Evolutionary conservation across 2,888 invertebrate species (phyloP), one percentile per base, ranked within the genome.

Genomic region (Boloria selene): DNA sequence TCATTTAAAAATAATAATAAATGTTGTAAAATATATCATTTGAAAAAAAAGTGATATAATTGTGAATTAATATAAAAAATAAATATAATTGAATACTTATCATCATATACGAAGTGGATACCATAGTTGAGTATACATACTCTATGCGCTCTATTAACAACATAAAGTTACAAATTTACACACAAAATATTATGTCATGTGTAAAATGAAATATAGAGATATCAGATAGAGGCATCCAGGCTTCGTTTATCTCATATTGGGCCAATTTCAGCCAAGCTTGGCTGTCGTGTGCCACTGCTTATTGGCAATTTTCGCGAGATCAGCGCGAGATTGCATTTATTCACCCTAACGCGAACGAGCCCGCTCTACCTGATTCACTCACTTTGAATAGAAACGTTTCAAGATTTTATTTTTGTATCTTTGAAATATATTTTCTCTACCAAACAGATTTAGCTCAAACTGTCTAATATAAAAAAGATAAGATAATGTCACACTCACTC

Each of bases 251-350:
- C 65, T 51, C 65, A 61, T 67, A 72, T 73, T 70, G 70, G 61
- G 77, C 73, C 75, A 74, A 74, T 74, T 72, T 26, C 13, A 38
- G 45, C 56, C 56, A 56, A 44, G 56, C 56, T 76, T 76, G 75
- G 67, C 59, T 59, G 59, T 38, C 59, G 31, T 14, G 60, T 50
- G 26, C 44, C 62, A 68, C 73, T 73, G 79, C 79, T 80, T 81
- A 86, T 86, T 86, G 86, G 70, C 85, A 86, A 86, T 86, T 82
- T 84, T 75, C 71, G 71, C 74, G 75, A 79, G 77, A 75, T 72
- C 70, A 70, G 70, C 68, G 16, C 42, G 55, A 63, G 68, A 73
- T 73, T 72, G 64, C 69, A 65, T 74, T 67, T 68, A 61, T 31
- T 49, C 65, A 42, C 63, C 49, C 53, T 59, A 61, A 47, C 66